Conservation (phyloP, 2,888 invertebrate genomes). For the Scrobipalpa atriplicella region DNA sequence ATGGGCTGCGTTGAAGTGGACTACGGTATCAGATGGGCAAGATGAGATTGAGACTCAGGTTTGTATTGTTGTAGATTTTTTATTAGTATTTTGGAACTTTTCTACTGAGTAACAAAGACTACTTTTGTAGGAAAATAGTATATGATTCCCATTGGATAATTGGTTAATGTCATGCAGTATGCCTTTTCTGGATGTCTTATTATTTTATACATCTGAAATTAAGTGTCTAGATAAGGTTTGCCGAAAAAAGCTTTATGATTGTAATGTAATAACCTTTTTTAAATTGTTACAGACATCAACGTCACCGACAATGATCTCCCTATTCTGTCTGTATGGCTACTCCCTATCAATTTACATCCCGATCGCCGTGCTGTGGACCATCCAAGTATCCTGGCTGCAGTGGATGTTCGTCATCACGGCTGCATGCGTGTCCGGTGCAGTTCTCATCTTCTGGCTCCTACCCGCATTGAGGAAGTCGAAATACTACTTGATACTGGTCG, state of each 20-base stretch:
- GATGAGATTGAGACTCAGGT: slow-evolving; percentile 86
- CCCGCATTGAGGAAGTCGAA: slow-evolving; percentile 88
- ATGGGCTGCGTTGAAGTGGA: slow-evolving; percentile 94
- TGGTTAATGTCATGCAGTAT: too few relatives aligned
- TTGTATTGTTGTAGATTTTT: not conserved
- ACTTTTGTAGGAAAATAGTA: too few relatives aligned
- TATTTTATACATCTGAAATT: too few relatives aligned
- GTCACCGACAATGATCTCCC: slow-evolving; percentile 89
- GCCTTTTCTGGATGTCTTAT: too few relatives aligned
- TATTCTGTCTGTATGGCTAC: slow-evolving; percentile 97
- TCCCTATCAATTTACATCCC: slow-evolving; percentile 97
- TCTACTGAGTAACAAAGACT: not conserved
- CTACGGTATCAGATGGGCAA: slow-evolving; percentile 82
- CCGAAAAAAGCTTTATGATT: too few relatives aligned
- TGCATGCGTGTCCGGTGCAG: slow-evolving; percentile 91
- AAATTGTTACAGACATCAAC: slow-evolving; percentile 68
- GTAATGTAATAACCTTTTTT: slow-evolving; percentile 31
- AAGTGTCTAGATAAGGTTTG: too few relatives aligned
- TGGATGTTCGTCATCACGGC: slow-evolving; percentile 94
- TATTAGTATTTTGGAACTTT: too few relatives aligned
- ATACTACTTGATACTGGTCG: slow-evolving; percentile 67
- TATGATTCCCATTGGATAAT: too few relatives aligned
- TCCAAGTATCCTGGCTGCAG: slow-evolving; percentile 91
- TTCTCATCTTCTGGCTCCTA: slow-evolving; percentile 91
- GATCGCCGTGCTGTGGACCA: slow-evolving; percentile 95